phyloP scores from a whole-genome alignment of 2,797 vertebrate genomes.

The Chiroxiphia lanceolata region DNA sequence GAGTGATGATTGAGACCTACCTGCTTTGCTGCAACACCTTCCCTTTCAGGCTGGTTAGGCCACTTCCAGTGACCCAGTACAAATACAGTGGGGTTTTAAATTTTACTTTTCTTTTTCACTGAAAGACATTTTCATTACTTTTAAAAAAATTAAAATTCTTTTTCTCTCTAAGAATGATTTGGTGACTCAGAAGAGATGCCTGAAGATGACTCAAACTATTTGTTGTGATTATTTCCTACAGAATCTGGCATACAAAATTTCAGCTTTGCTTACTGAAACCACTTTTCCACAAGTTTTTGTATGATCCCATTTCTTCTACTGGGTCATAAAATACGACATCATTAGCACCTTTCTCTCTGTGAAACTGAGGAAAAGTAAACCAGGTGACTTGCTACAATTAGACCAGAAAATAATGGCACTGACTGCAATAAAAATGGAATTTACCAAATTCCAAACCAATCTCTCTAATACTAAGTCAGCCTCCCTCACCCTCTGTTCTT shows the following conservation, averaged over 20 bases:
- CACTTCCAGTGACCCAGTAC: not conserved
- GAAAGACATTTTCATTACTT: not conserved
- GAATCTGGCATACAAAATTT: not conserved
- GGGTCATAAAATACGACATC: not conserved
- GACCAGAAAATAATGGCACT: not conserved
- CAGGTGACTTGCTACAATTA: not conserved
- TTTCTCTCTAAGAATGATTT: not conserved
- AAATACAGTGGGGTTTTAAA: accelerated
- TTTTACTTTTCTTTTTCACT: not conserved
- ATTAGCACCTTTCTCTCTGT: not conserved
- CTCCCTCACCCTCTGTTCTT: not conserved
- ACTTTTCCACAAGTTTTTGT: not conserved
- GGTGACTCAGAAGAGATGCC: not conserved
- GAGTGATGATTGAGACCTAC: not conserved
- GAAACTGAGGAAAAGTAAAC: not conserved
- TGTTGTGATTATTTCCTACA: not conserved
- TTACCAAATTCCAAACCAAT: not conserved
- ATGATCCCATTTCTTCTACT: not conserved
- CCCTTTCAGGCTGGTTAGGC: not conserved
- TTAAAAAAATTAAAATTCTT: not conserved
- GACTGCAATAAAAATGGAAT: not conserved
- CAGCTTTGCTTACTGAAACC: not conserved
- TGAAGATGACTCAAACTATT: not conserved
- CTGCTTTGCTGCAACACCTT: not conserved
- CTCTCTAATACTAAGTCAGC: not conserved